Conservation (phyloP, 2,797 vertebrate genomes). For the Vireo griseus region DNA sequence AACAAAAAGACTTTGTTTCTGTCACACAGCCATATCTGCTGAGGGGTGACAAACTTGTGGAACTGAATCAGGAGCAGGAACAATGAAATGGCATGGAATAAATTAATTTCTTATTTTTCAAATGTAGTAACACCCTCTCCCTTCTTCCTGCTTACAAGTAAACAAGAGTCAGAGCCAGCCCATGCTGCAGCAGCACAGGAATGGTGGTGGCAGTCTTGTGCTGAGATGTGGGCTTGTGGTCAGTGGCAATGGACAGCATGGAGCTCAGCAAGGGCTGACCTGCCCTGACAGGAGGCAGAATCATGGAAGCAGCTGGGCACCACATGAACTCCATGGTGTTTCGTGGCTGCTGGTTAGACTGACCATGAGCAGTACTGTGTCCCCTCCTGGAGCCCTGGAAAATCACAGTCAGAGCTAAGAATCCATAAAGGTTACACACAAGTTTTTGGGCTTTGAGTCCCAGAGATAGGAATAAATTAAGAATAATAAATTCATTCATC, state of each 20-base stretch:
- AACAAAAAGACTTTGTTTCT: neutral
- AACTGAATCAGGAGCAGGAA: neutral
- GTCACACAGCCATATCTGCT: neutral
- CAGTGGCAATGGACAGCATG: neutral
- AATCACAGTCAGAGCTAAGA: neutral
- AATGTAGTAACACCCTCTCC: neutral
- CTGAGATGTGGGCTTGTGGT: neutral
- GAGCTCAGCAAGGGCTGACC: neutral
- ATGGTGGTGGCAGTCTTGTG: neutral
- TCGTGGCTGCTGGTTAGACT: neutral
- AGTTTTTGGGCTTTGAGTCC: neutral
- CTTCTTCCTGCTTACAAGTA: neutral
- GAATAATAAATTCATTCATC: neutral
- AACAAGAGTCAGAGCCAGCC: neutral
- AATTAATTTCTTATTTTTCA: neutral
- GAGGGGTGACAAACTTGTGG: neutral
- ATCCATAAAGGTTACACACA: neutral
- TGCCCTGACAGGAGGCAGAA: neutral
- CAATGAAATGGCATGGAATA: neutral
- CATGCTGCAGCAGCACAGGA: fast-evolving
- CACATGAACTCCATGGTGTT: neutral
- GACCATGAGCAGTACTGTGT: neutral
- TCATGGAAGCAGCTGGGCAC: neutral
- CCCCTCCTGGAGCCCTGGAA: neutral
- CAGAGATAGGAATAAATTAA: neutral